Evolutionary conservation across 2,113 vertebrate species (phyloP).

Genomic region (Chroicocephalus ridibundus): DNA sequence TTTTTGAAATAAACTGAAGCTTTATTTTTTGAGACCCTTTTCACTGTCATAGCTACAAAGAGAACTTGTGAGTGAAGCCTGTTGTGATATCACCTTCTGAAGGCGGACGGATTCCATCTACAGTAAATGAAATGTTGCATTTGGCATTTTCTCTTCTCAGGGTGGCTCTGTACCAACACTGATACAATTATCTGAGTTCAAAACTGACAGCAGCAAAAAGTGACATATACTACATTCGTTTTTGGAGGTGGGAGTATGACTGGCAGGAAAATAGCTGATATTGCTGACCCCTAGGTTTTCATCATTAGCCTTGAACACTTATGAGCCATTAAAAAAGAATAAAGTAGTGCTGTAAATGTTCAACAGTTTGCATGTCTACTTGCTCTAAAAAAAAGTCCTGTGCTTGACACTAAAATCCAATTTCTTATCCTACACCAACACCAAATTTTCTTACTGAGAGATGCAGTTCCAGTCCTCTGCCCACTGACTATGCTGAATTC

Average conservation of each 20-base stretch:
- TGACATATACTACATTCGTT: neutral
- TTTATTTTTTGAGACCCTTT: neutral
- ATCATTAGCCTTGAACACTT: neutral
- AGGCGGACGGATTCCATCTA: neutral
- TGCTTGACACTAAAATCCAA: constrained; percentile 4
- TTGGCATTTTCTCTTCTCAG: constrained; percentile 25
- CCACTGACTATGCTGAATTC: neutral
- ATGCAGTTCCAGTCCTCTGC: neutral
- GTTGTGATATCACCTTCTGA: neutral
- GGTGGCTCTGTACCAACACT: neutral
- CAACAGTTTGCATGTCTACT: neutral
- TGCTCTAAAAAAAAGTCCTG: neutral
- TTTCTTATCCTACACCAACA: neutral
- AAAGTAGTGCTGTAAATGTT: neutral
- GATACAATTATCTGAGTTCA: constrained; percentile 21
- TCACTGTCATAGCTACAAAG: neutral
- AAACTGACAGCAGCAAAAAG: neutral
- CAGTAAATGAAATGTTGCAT: neutral
- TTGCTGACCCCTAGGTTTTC: constrained; percentile 21
- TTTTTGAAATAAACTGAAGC: neutral
- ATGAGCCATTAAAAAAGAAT: neutral
- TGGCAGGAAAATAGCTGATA: constrained; percentile 34
- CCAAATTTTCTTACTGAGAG: neutral
- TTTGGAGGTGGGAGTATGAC: constrained; percentile 18
- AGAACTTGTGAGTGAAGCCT: neutral